These are phyloP conservation scores for Potamilus streckersoni DNA, from an alignment of 1,140 invertebrate genomes.

Conservation along the genomic window DNA sequence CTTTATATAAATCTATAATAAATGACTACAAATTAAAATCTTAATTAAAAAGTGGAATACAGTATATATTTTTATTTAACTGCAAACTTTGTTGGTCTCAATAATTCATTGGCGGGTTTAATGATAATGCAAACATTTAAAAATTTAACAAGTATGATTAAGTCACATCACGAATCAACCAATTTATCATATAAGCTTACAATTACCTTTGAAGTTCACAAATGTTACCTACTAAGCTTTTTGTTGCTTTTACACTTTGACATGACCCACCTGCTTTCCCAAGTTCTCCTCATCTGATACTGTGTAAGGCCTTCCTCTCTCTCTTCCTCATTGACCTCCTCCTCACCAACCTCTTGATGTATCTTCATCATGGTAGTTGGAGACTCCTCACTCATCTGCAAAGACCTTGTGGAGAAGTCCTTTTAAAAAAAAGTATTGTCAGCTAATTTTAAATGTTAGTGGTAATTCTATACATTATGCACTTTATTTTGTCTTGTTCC, in stretches of 20 bases:
- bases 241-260: too few species aligned
- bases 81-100: background rate
- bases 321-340: slow-evolving; percentile 26
- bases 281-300: slow-evolving; percentile 54
- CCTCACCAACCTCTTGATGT: slow-evolving; percentile 3
- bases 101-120: background rate
- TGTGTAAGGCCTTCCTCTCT: slow-evolving; percentile 31
- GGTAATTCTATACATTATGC: too few species aligned
- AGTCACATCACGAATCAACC: slow-evolving; percentile 28
- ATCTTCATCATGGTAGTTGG: slow-evolving; percentile 16
- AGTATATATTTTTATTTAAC: slow-evolving; percentile 13
- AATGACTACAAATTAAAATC: too few species aligned
- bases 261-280: slow-evolving; percentile 52
- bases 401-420: slow-evolving; percentile 63
- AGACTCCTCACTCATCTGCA: slow-evolving; percentile 60
- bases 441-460: too few species aligned
- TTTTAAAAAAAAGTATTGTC: slow-evolving; percentile 13
- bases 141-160: slow-evolving; percentile 16
- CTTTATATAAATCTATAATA: too few species aligned
- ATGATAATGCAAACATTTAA: background rate
- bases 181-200: slow-evolving; percentile 13
- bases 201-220: slow-evolving; percentile 23
- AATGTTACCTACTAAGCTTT: slow-evolving; percentile 29
- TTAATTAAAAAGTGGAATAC: background rate
- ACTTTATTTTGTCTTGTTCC: too few species aligned